Evolutionary conservation across 2,113 vertebrate species (phyloP).

Genomic region (Corythornis madagascariensis): DNA sequence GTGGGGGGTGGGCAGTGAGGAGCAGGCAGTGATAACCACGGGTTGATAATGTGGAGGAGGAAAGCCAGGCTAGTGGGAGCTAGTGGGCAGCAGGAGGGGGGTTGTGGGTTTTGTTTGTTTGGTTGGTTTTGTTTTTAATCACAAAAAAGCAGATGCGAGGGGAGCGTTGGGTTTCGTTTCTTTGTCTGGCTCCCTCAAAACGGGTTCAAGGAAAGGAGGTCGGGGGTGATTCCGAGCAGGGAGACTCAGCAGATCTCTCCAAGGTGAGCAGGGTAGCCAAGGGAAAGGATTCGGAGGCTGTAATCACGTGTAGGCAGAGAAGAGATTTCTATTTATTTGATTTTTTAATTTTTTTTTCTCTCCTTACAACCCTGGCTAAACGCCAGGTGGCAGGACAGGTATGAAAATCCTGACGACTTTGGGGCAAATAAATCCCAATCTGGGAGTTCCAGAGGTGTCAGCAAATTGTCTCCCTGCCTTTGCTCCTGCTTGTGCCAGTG

Average conservation of each 20-base stretch:
- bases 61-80: not conserved
- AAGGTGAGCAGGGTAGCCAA: not conserved
- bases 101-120: too few species aligned
- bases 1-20: not conserved
- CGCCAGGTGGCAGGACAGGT: not conserved
- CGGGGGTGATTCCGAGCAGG: not conserved
- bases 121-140: not conserved
- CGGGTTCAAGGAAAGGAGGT: not conserved
- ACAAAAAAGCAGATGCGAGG: not conserved
- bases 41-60: not conserved
- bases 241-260: not conserved
- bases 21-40: not conserved
- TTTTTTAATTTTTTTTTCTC: not conserved
- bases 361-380: not conserved
- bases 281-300: not conserved
- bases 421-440: not conserved
- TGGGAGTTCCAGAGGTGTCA: not conserved
- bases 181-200: not conserved
- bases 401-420: not conserved
- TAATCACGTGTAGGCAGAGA: not conserved
- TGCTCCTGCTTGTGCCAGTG: not conserved
- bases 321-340: not conserved
- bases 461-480: not conserved
- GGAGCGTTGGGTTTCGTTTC: not conserved
- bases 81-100: not conserved